Percentiles rank a stretch among this genome's conserved stretches.
Evolutionary conservation across 2,888 invertebrate species (phyloP).

Genomic region (Phytoseiulus persimilis): DNA sequence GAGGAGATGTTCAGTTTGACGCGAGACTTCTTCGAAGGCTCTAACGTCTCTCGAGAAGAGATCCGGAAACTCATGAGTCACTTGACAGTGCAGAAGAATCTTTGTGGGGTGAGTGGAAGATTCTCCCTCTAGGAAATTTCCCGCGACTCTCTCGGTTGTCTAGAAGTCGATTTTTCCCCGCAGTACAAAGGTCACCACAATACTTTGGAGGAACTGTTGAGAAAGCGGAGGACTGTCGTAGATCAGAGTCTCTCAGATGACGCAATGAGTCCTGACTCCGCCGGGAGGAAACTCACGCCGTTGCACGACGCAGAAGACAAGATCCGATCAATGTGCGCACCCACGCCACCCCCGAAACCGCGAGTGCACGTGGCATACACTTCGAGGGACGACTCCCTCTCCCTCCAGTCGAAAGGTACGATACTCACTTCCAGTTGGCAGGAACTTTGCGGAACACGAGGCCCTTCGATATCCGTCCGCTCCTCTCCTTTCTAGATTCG

Average conservation of each 20-base stretch:
- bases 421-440: too few species aligned
- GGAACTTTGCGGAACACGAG: too few species aligned
- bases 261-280: slow-evolving; percentile 17
- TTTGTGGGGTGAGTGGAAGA: slow-evolving; percentile 34
- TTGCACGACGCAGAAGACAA: not conserved
- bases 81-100: slow-evolving; percentile 29
- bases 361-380: not conserved
- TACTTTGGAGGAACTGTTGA: slow-evolving; percentile 32
- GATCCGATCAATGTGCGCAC: slow-evolving; percentile 7
- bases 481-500: not conserved
- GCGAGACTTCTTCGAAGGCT: not conserved
- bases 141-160: not conserved
- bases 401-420: slow-evolving; percentile 23
- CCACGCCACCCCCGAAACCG: slow-evolving; percentile 12
- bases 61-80: slow-evolving; percentile 33
- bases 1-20: slow-evolving; percentile 33
- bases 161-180: not conserved
- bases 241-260: slow-evolving; percentile 9
- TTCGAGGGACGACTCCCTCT: slow-evolving; percentile 6
- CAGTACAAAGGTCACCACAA: not conserved
- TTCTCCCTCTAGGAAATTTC: not conserved
- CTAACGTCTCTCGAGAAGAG: not conserved
- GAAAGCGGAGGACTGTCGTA: not conserved
- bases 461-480: too few species aligned
- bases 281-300: not conserved